Evolutionary conservation across 2,113 vertebrate genomes (phyloP).

Genomic region (Lepidothrix coronata): DNA sequence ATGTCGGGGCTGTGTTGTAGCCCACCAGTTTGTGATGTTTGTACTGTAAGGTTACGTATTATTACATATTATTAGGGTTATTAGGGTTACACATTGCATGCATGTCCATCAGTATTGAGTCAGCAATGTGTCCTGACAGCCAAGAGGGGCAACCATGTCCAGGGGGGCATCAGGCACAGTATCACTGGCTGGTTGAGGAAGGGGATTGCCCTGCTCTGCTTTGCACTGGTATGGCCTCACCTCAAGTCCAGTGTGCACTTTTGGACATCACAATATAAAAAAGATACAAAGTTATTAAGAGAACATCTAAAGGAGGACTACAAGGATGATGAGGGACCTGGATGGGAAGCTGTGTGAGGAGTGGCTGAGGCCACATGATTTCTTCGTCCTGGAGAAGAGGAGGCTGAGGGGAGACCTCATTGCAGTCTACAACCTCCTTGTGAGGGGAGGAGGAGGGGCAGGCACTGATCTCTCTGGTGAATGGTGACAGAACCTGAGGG

Average conservation of each 20-base stretch:
- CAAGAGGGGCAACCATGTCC: not conserved
- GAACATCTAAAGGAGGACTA: not conserved
- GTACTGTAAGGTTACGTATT: not conserved
- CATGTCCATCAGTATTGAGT: not conserved
- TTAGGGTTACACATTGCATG: not conserved
- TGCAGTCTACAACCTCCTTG: not conserved
- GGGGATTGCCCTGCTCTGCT: not conserved
- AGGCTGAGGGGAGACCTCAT: not conserved
- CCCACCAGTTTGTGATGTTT: not conserved
- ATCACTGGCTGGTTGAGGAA: rapidly evolving
- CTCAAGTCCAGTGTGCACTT: rapidly evolving
- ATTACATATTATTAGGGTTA: no score
- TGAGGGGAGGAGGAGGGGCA: not conserved
- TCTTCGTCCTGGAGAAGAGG: not conserved
- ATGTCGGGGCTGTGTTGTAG: not conserved
- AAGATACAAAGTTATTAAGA: not conserved
- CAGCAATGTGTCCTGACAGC: not conserved
- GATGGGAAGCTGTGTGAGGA: not conserved
- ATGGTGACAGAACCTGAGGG: not conserved
- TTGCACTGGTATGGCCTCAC: rapidly evolving
- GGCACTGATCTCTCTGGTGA: not conserved
- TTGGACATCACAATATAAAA: rapidly evolving
- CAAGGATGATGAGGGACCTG: rapidly evolving
- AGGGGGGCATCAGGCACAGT: not conserved
- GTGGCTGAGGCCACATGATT: not conserved